Conservation (phyloP, 1,140 invertebrate species). For the Drosophila santomea region DNA sequence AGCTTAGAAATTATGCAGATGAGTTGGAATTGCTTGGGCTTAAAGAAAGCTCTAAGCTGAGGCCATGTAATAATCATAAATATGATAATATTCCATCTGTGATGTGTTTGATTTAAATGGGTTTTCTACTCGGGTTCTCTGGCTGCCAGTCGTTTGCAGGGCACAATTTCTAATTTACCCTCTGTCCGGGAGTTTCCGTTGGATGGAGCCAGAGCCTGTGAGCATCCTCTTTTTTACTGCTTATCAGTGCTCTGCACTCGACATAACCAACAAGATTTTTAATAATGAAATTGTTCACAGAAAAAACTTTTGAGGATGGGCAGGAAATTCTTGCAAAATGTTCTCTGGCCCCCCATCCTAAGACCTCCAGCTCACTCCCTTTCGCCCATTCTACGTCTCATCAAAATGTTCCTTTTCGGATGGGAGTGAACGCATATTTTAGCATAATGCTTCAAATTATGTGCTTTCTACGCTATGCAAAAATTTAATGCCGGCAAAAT, state of each 20-base stretch:
- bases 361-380: not conserved
- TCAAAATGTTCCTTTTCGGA: slow-evolving; percentile 36
- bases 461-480: slow-evolving; percentile 71
- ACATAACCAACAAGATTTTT: slow-evolving; percentile 68
- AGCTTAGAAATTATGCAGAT: slow-evolving; percentile 74
- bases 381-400: not conserved
- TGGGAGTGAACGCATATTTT: slow-evolving; percentile 71
- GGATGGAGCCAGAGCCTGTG: not conserved
- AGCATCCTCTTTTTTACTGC: slow-evolving; percentile 39
- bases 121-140: slow-evolving; percentile 19
- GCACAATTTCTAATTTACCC: slow-evolving; percentile 38
- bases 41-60: slow-evolving; percentile 26
- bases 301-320: slow-evolving; percentile 45
- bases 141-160: slow-evolving; percentile 13
- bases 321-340: slow-evolving; percentile 63
- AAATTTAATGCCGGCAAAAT: slow-evolving; percentile 80
- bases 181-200: slow-evolving; percentile 5
- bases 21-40: slow-evolving; percentile 44
- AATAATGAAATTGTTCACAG: slow-evolving; percentile 67
- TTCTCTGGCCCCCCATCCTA: slow-evolving; percentile 33
- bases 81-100: slow-evolving; percentile 51
- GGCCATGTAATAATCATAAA: slow-evolving; percentile 54
- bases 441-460: slow-evolving; percentile 81
- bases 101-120: slow-evolving; percentile 73
- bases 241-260: slow-evolving; percentile 75